Base-by-base conservation (phyloP, 1,140 invertebrate species). In the Uloborus diversus region DNA sequence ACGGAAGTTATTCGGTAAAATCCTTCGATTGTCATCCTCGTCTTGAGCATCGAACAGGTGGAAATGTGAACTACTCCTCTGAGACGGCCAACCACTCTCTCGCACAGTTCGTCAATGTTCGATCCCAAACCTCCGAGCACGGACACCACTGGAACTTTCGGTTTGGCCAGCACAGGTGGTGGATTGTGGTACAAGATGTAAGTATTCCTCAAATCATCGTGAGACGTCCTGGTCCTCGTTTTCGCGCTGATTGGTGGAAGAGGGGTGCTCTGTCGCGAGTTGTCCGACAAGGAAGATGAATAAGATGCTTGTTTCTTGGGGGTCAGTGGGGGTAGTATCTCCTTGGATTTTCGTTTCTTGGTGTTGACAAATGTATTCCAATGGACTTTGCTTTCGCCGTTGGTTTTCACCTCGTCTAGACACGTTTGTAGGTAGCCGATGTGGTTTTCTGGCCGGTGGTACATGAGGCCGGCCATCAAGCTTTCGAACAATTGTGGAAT, bases 381-480 rank as follows among this genome's bases (percentile, higher is more conserved):
- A 3, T 80, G 79, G 5, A 80, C 53, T 57, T 71, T 80, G 25
- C 57, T 59, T 3, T 71, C 79, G 7, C 42, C 33, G 49, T 53
- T 56, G 4, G 66, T 14, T 20, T 66, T 70, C 4, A 71, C 66
- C 27, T 80, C 66, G n/a, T 80, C 79, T 4, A 80, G 79, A 33
- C 79, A 80, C 0, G 23, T 64, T 20, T 80, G 79, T 2, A 80
- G 61, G 20, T 80, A 80, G 27, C 53, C 49, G 37, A 80, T 80
- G 79, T 80, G 79, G 61, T 80, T 71, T 23, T 80, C 79, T 13
- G 79, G 79, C 42, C 79, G 53, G 61, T 80, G 66, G 28, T 80
- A 80, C 79, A 80, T 80, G 9, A 80, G 68, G 49, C 79, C 79
- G 20, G 79, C 79, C 79, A 80, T 80, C 13, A 80, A 49, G 53